phyloP scores from a whole-genome alignment of 2,113 vertebrate genomes.

The Bos javanicus region DNA sequence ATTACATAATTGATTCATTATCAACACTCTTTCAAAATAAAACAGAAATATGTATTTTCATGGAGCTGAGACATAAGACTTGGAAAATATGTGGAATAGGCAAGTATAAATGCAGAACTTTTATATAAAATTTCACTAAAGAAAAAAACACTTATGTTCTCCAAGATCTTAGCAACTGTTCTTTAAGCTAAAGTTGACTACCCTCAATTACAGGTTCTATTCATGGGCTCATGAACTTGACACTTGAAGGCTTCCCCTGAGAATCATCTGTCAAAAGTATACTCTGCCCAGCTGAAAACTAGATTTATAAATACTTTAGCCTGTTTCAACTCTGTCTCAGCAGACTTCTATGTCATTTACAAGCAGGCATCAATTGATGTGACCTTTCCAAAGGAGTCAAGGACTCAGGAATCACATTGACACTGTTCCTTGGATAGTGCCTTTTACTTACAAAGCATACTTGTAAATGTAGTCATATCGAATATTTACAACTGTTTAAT shows the following conservation, averaged over 20 bases:
- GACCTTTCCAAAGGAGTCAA: constrained; percentile 19
- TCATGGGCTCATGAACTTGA: background rate
- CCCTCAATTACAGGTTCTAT: background rate
- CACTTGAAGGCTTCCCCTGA: constrained; percentile 32
- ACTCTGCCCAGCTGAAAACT: background rate
- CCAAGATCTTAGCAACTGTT: background rate
- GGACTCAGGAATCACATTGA: background rate
- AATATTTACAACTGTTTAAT: background rate
- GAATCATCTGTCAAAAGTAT: constrained; percentile 30
- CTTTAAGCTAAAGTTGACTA: background rate
- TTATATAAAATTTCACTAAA: background rate
- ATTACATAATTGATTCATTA: background rate
- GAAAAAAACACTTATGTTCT: background rate
- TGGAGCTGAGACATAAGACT: background rate
- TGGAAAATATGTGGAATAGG: background rate
- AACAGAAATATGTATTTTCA: background rate
- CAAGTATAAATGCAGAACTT: background rate
- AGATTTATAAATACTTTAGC: constrained; percentile 47
- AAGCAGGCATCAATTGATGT: background rate
- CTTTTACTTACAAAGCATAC: background rate
- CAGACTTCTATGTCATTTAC: background rate
- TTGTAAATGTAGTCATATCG: background rate
- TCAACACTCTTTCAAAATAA: background rate
- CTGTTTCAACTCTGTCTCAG: constrained; percentile 26
- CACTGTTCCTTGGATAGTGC: background rate